Evolutionary conservation across 2,113 vertebrate genomes (phyloP).

Genomic region (Triplophysa dalaica): DNA sequence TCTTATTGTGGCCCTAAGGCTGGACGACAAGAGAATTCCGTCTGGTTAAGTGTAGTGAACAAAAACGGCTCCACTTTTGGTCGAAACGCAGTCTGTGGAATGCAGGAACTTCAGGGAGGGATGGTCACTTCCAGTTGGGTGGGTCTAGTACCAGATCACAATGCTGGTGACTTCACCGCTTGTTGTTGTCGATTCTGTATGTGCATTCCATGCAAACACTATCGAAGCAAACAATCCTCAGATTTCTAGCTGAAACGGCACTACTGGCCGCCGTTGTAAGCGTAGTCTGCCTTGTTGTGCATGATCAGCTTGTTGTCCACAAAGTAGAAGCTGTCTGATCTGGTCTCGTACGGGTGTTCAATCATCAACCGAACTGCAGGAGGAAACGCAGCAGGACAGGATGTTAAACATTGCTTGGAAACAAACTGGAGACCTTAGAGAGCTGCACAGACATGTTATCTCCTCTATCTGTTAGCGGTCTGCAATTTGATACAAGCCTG

Average conservation of each 20-base stretch:
- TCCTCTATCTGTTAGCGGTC: neutral
- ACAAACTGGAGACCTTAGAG: neutral
- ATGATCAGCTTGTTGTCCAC: slow-evolving; percentile 99
- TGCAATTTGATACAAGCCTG: slow-evolving; percentile 14
- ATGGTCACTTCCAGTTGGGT: slow-evolving; percentile 15
- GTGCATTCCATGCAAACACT: slow-evolving; percentile 11
- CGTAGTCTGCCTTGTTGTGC: slow-evolving; percentile 99
- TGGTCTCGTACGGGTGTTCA: slow-evolving; percentile 92
- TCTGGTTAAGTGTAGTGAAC: neutral
- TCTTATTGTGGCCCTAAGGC: neutral
- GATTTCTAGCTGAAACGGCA: neutral
- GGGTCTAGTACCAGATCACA: neutral
- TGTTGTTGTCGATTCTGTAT: slow-evolving; percentile 1
- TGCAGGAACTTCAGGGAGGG: slow-evolving; percentile 11
- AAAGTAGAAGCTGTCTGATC: slow-evolving; percentile 99
- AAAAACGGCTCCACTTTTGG: neutral
- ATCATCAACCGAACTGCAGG: slow-evolving; percentile 91
- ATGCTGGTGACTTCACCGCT: slow-evolving; percentile 22
- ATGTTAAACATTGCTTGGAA: neutral
- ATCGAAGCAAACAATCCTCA: neutral
- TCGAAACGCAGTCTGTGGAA: neutral
- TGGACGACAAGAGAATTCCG: neutral
- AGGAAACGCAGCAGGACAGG: slow-evolving; percentile 2
- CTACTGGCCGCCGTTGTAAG: slow-evolving; percentile 95
- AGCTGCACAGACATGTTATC: neutral